A percentile compares a stretch with the other conserved stretches of the same genome.
Conservation (phyloP, 2,113 vertebrate species). For the Dicentrarchus labrax region DNA sequence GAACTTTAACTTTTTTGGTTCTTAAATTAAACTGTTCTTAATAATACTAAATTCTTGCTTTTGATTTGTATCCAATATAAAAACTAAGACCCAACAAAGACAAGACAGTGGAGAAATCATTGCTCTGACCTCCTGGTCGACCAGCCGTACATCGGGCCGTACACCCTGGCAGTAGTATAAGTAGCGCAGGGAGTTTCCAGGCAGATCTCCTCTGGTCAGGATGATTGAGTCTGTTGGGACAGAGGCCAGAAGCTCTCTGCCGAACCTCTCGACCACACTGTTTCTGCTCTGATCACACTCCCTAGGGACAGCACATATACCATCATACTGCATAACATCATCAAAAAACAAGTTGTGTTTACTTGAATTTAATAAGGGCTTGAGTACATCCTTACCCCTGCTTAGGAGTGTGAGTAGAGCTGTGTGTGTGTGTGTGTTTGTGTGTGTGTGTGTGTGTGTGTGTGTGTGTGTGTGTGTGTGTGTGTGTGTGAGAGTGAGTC, state of each 20-base stretch:
- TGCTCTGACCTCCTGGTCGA: slow-evolving; percentile 95
- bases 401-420: slow-evolving; percentile 39
- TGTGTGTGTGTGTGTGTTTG: slow-evolving; percentile 21
- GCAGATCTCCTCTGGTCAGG: slow-evolving; percentile 95
- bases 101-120: slow-evolving; percentile 1
- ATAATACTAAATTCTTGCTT: neutral
- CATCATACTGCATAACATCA: slow-evolving; percentile 15
- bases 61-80: neutral
- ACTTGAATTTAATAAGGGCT: slow-evolving; percentile 36
- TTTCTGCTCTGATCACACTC: slow-evolving; percentile 92
- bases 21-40: neutral
- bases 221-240: slow-evolving; percentile 89
- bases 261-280: slow-evolving; percentile 90
- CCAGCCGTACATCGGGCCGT: slow-evolving; percentile 91
- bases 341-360: slow-evolving; percentile 52
- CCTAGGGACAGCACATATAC: slow-evolving; percentile 74
- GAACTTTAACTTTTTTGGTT: neutral
- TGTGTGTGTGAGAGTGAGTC: slow-evolving; percentile 14
- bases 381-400: slow-evolving; percentile 26
- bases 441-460: slow-evolving; percentile 12
- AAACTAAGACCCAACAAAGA: neutral
- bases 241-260: slow-evolving; percentile 90
- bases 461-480: slow-evolving; percentile 15
- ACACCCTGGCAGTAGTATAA: slow-evolving; percentile 92
- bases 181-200: slow-evolving; percentile 96